Evolutionary conservation across 1,140 invertebrate genomes (phyloP).

Genomic region (Rhopalosiphum padi): DNA sequence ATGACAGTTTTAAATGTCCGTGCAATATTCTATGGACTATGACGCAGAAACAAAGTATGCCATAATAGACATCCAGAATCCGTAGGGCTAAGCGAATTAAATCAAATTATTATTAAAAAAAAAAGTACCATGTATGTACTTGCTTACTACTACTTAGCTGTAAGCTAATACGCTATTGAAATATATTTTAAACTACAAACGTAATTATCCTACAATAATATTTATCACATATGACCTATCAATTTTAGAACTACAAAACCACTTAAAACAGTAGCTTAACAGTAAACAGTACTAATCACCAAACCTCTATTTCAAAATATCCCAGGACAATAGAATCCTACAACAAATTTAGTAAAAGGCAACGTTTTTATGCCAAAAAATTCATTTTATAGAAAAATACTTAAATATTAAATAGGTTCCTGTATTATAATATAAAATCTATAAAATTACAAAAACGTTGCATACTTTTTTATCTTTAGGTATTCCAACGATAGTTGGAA

Average conservation of each 20-base stretch:
- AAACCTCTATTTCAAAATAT: not conserved
- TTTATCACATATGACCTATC: not conserved
- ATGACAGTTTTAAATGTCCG: not conserved
- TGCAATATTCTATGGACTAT: not conserved
- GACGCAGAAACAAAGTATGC: not conserved
- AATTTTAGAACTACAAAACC: not conserved
- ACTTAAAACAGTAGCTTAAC: not conserved
- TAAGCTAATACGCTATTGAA: not conserved
- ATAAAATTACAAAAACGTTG: not conserved
- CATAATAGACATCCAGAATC: not conserved
- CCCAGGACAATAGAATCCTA: not conserved
- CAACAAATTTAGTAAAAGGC: not conserved
- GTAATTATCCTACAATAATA: not conserved
- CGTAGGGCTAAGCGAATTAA: not conserved
- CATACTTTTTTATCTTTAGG: not conserved
- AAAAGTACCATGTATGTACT: not conserved
- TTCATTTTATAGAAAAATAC: not conserved
- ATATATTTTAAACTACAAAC: not conserved
- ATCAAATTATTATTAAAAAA: not conserved
- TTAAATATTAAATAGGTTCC: too few relatives aligned
- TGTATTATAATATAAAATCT: not conserved
- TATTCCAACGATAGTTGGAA: conserved; percentile 13
- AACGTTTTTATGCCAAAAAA: not conserved
- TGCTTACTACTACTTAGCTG: too few relatives aligned
- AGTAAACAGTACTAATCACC: not conserved